Evolutionary conservation across 64 coral and sea anemone genomes (phyloP).

Genomic region (Orbicella faveolata): DNA sequence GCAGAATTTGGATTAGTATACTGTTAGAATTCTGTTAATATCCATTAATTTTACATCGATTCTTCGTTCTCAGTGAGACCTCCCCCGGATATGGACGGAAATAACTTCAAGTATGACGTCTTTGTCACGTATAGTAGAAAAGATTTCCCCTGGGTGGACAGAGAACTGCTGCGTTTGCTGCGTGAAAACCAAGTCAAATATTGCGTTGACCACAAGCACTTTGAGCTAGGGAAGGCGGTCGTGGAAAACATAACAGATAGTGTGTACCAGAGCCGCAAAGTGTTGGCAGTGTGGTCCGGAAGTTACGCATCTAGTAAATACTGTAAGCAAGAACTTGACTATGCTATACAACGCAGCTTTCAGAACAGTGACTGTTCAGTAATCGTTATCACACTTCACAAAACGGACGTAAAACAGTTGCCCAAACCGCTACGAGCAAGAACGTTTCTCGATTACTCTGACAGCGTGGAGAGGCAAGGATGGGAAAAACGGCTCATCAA

Average conservation of each 20-base stretch:
- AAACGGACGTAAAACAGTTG: background rate
- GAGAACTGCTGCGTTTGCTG: background rate
- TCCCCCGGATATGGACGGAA: background rate
- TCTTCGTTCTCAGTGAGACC: background rate
- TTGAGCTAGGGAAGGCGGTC: conserved; percentile 24
- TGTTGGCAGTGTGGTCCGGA: conserved; percentile 23
- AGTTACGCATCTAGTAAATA: conserved; percentile 20
- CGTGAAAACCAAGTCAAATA: conserved; percentile 29
- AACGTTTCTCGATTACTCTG: conserved; percentile 35
- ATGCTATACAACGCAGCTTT: conserved; percentile 20
- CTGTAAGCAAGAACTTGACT: conserved; percentile 27
- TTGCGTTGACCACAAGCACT: conserved; percentile 34
- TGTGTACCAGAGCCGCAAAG: conserved; percentile 41
- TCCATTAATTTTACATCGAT: too few relatives aligned
- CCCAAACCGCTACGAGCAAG: conserved; percentile 23
- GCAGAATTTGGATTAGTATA: too few relatives aligned
- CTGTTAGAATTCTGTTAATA: too few relatives aligned
- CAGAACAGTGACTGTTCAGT: conserved; percentile 15
- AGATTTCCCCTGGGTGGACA: conserved; percentile 2
- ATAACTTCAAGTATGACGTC: conserved; percentile 32
- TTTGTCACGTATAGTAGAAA: conserved; percentile 49
- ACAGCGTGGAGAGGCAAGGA: conserved; percentile 27
- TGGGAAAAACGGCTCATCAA: conserved; percentile 39
- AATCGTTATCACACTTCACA: conserved; percentile 34
- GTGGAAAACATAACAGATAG: conserved; percentile 38